Base-by-base conservation (phyloP, 2,797 vertebrate genomes). In the Acridotheres tristis region DNA sequence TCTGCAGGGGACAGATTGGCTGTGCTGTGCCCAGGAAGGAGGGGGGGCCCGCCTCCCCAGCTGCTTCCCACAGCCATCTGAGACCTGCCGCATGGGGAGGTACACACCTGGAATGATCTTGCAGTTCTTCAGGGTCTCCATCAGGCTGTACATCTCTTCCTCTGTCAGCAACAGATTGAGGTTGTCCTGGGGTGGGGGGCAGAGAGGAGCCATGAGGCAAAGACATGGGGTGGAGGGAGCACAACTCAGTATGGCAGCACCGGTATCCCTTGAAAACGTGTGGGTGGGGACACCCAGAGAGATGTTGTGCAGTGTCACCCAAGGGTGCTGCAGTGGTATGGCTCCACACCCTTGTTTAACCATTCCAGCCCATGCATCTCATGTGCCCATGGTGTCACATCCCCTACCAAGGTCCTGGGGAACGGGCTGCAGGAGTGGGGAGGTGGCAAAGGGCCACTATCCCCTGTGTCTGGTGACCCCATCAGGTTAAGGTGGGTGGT, bases 71-170 rank as follows among this genome's bases (percentile, higher is more conserved):
- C 19, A 47, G 7, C 57, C 9, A 4, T 11, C 48, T 3, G 7
- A 30, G 48, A 84, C 29, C 38, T 0, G 0, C 16, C 0, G 0
- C 1, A 4, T 38, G 45, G 12, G 36, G 36, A 15, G 4, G 10
- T 73, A 38, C 97, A 85, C 91, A 99, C 99, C 99, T 86, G 99
- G 99, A 89, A 99, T 99, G 96, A 99, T 98, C 97, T 99, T 99
- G 97, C 99, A 99, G 71, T 98, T 98, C 86, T 97, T 98, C 95
- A 99, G 98, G 50, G 98, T 99, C 96, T 99, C 98, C 97, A 98
- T 98, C 57, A 99, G 98, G 96, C 99, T 99, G 95, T 99, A 99
- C 99, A 99, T 98, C 97, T 99, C 99, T 62, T 99, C 99, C 48
- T 99, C 99, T 2, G 99, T 99, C 51, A 99, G 98, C 68, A 99